Evolutionary conservation across 2,797 vertebrate genomes (phyloP).

Genomic region (Oceanodroma leucorhoa): DNA sequence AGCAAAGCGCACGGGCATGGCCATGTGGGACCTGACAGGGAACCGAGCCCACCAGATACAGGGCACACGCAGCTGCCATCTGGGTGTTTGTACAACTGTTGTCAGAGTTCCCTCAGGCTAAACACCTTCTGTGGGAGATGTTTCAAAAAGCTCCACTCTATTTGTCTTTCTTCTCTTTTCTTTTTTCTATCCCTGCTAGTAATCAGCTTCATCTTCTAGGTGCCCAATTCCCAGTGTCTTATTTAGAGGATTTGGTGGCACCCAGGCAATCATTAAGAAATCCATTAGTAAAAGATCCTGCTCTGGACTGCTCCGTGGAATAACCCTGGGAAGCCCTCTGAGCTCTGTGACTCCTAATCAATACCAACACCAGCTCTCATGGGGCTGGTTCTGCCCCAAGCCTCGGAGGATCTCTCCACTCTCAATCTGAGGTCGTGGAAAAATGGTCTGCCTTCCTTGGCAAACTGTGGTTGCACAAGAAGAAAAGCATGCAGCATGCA

Average conservation of each 20-base stretch:
- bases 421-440: not conserved
- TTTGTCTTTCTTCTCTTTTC: not conserved
- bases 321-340: not conserved
- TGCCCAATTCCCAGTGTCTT: not conserved
- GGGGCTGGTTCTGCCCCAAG: not conserved
- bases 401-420: not conserved
- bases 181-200: not conserved
- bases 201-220: not conserved
- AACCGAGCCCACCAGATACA: fast-evolving
- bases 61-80: not conserved
- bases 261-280: not conserved
- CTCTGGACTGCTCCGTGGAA: not conserved
- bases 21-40: not conserved
- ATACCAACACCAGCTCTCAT: not conserved
- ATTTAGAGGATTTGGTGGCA: not conserved
- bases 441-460: not conserved
- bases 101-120: not conserved
- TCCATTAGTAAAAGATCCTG: not conserved
- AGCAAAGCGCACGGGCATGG: not conserved
- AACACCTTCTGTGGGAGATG: not conserved
- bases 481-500: not conserved
- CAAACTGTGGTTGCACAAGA: not conserved
- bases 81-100: not conserved
- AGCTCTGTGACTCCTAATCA: not conserved
- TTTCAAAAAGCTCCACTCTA: not conserved